Evolutionary conservation across 2,888 invertebrate species (phyloP), one percentile per base, ranked within the genome.

Genomic region (Drosophila putrida): DNA sequence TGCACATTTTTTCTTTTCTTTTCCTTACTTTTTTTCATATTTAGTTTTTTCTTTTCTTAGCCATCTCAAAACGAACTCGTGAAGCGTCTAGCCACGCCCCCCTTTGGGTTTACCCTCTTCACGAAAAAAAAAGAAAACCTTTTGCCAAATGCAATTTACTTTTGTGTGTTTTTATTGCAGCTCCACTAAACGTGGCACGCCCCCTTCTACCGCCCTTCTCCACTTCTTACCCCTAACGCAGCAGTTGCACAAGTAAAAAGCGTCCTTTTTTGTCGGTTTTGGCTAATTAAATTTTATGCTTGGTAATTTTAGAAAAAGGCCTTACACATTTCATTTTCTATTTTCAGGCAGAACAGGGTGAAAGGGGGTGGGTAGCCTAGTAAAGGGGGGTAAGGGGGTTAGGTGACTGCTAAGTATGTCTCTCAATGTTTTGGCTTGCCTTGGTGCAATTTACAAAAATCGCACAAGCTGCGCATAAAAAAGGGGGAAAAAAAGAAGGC

Each of bases 281-380:
- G 85, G 88, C 88, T 85, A 85, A 85, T 85, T 85, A 88, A 85
- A 85, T 85, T 85, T 85, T 85, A 88, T 85, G 85, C 88, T 85
- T 83, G 88, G 85, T 88, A 88, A 86, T 85, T 85, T 88, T 88
- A 80, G 78, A 82, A 81, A 83, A 87, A 84, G 81, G 80, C 80
- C 81, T 70, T 78, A 39, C 62, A 78, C 65, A 63, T 66, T 74
- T 64, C 61, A 58, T 62, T 53, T 47, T 57, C 68, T 59, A 20
- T 65, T 61, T 62, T 36, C 46, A 33, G 51, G 8, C 15, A 36
- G 44, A n/a, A 33, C 4, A 10, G 11, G n/a, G 11, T 4, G 13
- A 15, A 8, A 20, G n/a, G 15, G 33, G 31, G 36, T 6, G 28
- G 41, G 31, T n/a, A n/a, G n/a, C n/a, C n/a, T n/a, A n/a, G n/a